phyloP scores from a whole-genome alignment of 2,888 invertebrate genomes.

The Mesochorus sp. region DNA sequence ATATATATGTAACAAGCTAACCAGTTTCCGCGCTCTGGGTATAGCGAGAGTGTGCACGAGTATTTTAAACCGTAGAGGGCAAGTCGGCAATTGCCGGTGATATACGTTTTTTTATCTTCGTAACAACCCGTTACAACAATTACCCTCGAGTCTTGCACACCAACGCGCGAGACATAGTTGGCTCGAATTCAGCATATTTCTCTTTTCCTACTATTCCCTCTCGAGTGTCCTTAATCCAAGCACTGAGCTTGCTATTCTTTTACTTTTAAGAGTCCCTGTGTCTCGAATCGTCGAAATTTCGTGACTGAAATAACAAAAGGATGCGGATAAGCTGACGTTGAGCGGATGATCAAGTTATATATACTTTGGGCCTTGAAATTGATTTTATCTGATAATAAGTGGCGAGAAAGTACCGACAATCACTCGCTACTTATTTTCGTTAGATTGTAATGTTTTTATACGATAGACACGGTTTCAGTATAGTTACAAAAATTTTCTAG shows the following conservation, averaged over 20 bases:
- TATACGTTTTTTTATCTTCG: conserved; percentile 7
- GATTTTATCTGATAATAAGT: too few relatives aligned
- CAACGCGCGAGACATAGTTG: conserved; percentile 64
- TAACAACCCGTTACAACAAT: conserved; percentile 44
- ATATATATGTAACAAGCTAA: too few relatives aligned
- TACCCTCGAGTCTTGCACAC: conserved; percentile 41
- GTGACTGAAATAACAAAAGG: conserved; percentile 42
- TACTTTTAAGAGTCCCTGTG: neutral
- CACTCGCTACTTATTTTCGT: too few relatives aligned
- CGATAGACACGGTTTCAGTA: too few relatives aligned
- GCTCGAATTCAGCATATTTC: conserved; percentile 70
- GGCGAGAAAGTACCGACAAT: too few relatives aligned
- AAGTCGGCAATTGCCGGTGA: conserved; percentile 45
- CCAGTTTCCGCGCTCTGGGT: too few relatives aligned
- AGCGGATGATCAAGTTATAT: neutral
- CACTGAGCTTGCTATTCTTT: neutral
- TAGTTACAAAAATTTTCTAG: too few relatives aligned
- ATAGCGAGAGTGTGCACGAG: conserved; percentile 34
- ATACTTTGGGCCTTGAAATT: too few relatives aligned
- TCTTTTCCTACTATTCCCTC: conserved; percentile 31
- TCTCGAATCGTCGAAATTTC: conserved; percentile 38
- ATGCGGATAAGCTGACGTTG: neutral
- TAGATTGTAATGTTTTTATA: too few relatives aligned
- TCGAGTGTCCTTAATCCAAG: conserved; percentile 17
- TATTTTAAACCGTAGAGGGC: conserved; percentile 19